These are phyloP conservation scores for Sesamia inferens DNA, from an alignment of 2,888 invertebrate species.

Conservation along the genomic window DNA sequence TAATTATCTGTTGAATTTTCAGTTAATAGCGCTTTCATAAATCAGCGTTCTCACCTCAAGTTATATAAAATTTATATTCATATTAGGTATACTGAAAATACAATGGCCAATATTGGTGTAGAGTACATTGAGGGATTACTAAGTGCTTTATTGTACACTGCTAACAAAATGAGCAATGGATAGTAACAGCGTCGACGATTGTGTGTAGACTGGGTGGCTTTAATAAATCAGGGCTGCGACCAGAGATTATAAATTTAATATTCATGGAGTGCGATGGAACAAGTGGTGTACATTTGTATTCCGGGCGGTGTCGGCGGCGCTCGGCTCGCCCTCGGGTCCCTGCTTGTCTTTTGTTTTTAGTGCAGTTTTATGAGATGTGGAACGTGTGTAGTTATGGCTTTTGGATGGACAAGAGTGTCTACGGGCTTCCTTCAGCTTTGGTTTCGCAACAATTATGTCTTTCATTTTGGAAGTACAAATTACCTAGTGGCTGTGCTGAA, in stretches of 20 bases:
- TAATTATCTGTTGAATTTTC: conserved; percentile 42
- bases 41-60: conserved; percentile 63
- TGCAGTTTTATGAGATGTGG: conserved; percentile 38
- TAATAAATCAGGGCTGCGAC: conserved; percentile 68
- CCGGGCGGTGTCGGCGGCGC: conserved; percentile 23
- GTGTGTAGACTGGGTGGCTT: conserved; percentile 45
- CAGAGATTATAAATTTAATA: conserved; percentile 74
- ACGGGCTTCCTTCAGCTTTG: background rate
- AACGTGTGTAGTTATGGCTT: conserved; percentile 16
- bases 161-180: conserved; percentile 48
- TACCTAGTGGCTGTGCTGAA: too few species aligned
- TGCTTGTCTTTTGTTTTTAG: conserved; percentile 54
- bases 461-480: background rate
- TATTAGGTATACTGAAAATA: conserved; percentile 30
- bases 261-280: conserved; percentile 68
- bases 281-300: conserved; percentile 59
- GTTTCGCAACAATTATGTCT: background rate
- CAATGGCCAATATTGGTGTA: conserved; percentile 21
- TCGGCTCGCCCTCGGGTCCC: conserved; percentile 15
- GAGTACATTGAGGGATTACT: conserved; percentile 39
- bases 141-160: conserved; percentile 6
- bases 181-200: conserved; percentile 18
- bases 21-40: conserved; percentile 61
- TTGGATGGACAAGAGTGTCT: conserved; percentile 7
- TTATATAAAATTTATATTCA: conserved; percentile 71